Conservation (phyloP, 2,113 vertebrate genomes). For the Grammomys dolichurus region DNA sequence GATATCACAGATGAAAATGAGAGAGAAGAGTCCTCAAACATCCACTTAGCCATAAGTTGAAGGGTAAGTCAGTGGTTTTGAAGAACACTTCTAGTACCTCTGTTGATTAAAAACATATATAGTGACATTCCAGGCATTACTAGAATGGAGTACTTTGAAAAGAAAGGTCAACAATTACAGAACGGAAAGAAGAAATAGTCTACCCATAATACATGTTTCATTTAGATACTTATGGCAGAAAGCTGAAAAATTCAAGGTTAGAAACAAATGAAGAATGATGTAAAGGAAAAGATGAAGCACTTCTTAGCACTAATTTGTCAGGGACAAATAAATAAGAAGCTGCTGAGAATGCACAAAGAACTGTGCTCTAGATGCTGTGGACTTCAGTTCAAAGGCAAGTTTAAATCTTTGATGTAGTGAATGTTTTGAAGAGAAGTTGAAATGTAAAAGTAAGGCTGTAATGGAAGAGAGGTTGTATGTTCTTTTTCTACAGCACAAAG, state of each 20-base stretch:
- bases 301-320: neutral
- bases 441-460: neutral
- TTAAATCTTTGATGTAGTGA: neutral
- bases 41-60: neutral
- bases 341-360: neutral
- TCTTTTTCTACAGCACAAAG: neutral
- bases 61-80: neutral
- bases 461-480: neutral
- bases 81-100: neutral
- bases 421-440: neutral
- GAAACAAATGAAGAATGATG: slow-evolving; percentile 5
- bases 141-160: slow-evolving; percentile 9
- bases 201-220: neutral
- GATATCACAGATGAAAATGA: neutral
- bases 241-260: neutral
- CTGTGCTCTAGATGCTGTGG: neutral
- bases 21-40: neutral
- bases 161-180: slow-evolving; percentile 28
- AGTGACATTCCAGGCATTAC: neutral
- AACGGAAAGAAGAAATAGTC: neutral
- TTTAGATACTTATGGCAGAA: neutral
- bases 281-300: neutral
- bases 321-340: slow-evolving; percentile 14
- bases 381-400: neutral
- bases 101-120: neutral